Percentiles rank a stretch among this genome's conserved stretches.
These are phyloP conservation scores for Cichladusa arquata DNA, from an alignment of 2,113 vertebrate species.

Conservation along the genomic window DNA sequence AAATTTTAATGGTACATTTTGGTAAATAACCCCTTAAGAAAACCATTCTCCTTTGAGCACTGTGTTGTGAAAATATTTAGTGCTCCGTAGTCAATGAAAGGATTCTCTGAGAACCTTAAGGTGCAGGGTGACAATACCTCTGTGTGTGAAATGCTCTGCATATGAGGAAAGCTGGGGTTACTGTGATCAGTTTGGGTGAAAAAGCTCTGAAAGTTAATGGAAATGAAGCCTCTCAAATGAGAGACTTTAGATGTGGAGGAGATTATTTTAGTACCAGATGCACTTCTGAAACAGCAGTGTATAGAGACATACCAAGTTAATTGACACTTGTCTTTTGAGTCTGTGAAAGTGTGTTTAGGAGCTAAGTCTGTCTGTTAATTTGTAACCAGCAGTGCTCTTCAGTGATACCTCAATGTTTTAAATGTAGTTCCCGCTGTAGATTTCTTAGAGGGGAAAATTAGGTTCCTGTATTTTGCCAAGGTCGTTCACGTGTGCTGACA, in stretches of 20 bases:
- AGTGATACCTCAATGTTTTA: not conserved
- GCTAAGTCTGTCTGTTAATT: not conserved
- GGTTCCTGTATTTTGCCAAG: not conserved
- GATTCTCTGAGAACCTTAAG: not conserved
- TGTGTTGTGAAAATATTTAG: not conserved
- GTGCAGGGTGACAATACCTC: not conserved
- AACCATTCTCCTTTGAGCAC: not conserved
- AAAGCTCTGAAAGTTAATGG: not conserved
- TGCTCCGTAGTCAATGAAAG: not conserved
- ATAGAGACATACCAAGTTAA: not conserved
- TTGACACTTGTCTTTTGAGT: not conserved
- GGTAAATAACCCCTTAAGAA: not conserved
- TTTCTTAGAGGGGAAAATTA: rapidly evolving
- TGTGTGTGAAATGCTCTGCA: not conserved
- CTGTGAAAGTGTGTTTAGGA: not conserved
- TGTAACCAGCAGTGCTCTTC: not conserved
- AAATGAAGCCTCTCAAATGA: not conserved
- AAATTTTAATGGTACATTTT: not conserved
- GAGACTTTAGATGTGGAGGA: not conserved
- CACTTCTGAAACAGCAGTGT: not conserved
- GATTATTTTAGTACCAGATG: not conserved
- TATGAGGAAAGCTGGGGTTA: not conserved
- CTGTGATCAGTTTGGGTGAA: not conserved
- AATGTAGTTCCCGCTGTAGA: not conserved
- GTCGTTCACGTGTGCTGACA: not conserved